Percentiles rank a stretch among this genome's conserved stretches.
Conservation (phyloP, 1,140 invertebrate genomes). For the Medauroidea extradentata region DNA sequence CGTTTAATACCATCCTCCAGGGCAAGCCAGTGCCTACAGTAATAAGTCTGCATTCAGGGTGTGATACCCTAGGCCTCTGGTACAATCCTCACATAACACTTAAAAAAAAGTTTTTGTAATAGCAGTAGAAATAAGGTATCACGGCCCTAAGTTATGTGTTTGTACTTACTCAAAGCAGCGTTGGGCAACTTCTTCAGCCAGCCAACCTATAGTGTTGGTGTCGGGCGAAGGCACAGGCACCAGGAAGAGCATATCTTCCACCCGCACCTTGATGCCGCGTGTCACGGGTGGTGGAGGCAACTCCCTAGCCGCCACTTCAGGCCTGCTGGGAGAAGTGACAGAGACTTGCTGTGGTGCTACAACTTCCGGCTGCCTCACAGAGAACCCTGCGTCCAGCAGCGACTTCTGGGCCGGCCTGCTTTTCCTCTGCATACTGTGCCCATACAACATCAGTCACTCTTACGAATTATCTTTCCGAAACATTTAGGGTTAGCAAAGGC, state of each 20-base stretch:
- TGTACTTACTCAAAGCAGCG: conserved; percentile 61
- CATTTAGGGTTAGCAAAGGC: too few species aligned
- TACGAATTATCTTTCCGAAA: too few species aligned
- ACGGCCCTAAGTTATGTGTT: background rate
- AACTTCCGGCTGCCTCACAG: conserved; percentile 3
- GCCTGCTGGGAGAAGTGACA: conserved; percentile 18
- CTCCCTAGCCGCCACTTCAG: conserved; percentile 16
- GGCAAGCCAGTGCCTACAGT: too few species aligned
- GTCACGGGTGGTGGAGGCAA: conserved; percentile 23
- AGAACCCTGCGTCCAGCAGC: conserved; percentile 27
- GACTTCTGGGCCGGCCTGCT: conserved; percentile 20
- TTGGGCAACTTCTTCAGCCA: conserved; percentile 60
- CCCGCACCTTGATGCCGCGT: conserved; percentile 54
- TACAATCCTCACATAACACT: too few species aligned
- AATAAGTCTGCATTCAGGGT: too few species aligned
- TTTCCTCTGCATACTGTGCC: conserved; percentile 29
- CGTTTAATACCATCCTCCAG: too few species aligned
- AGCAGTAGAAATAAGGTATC: background rate
- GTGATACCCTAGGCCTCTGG: too few species aligned
- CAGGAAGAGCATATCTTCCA: conserved; percentile 57
- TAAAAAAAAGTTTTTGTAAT: too few species aligned
- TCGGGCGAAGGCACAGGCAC: conserved; percentile 56
- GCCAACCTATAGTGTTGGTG: conserved; percentile 60
- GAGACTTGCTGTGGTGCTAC: conserved; percentile 16
- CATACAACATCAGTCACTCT: too few species aligned